Percentiles rank a stretch among this genome's conserved stretches.
These are phyloP conservation scores for Trogon melanurus DNA, from an alignment of 2,113 vertebrate species.

Conservation along the genomic window DNA sequence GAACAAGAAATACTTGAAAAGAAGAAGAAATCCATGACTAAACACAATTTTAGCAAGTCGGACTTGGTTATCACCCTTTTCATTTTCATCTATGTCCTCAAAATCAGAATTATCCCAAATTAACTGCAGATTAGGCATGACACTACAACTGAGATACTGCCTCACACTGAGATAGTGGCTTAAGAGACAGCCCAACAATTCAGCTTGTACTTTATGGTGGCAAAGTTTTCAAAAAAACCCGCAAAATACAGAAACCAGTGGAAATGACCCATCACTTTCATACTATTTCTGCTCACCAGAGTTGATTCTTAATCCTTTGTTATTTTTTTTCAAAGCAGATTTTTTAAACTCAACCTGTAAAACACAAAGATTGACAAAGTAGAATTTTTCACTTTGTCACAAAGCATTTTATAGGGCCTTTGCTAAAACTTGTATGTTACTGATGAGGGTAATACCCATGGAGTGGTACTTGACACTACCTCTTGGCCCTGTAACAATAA, in stretches of 20 bases:
- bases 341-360: neutral
- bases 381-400: neutral
- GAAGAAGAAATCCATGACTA: neutral
- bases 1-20: neutral
- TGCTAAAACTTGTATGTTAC: neutral
- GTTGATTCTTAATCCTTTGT: neutral
- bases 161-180: neutral
- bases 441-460: neutral
- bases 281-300: neutral
- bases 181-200: neutral
- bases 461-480: neutral
- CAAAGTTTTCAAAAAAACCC: neutral
- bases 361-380: neutral
- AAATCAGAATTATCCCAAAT: neutral
- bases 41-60: neutral
- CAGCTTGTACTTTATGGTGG: neutral
- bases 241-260: neutral
- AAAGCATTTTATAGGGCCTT: neutral
- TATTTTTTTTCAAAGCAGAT: neutral
- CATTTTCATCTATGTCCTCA: neutral
- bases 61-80: neutral
- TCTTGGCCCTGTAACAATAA: neutral
- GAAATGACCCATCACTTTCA: neutral
- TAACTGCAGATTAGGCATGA: neutral
- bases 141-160: neutral